Percentiles rank a stretch among this genome's conserved stretches.
These are phyloP conservation scores for Apostichopus parvimensis DNA, from an alignment of 35 echinoderm and acorn worm genomes.

Conservation along the genomic window DNA sequence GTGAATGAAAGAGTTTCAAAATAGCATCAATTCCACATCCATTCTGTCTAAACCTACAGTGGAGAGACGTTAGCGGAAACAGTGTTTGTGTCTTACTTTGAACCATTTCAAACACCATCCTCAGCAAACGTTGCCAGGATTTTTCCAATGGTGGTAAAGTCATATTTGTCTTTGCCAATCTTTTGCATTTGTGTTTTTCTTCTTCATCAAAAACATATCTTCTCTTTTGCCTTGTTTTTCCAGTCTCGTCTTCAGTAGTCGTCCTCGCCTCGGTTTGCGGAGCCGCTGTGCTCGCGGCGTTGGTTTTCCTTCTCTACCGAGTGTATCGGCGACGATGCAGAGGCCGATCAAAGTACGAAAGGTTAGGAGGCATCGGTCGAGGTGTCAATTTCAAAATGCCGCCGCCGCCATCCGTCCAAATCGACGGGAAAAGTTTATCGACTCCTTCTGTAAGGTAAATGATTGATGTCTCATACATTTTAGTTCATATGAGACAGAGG, in stretches of 20 bases:
- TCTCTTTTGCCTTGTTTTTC: background rate
- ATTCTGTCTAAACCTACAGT: too few relatives aligned
- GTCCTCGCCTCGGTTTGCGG: constrained; percentile 76
- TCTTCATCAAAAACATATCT: background rate
- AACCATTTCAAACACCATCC: too few relatives aligned
- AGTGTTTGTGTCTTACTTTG: too few relatives aligned
- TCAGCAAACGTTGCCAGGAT: too few relatives aligned
- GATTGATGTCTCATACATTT: background rate
- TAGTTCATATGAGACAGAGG: too few relatives aligned
- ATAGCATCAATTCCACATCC: too few relatives aligned
- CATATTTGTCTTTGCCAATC: too few relatives aligned
- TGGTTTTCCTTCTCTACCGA: constrained; percentile 80
- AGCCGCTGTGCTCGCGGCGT: constrained; percentile 76
- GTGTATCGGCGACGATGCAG: constrained; percentile 83
- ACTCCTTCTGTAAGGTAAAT: constrained; percentile 80
- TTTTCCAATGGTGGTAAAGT: too few relatives aligned
- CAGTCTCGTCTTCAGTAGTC: constrained; percentile 74
- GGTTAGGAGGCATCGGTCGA: constrained; percentile 66
- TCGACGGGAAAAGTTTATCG: constrained; percentile 86
- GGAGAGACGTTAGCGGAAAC: too few relatives aligned
- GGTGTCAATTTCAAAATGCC: constrained; percentile 57
- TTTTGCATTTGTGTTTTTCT: background rate
- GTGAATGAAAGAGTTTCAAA: too few relatives aligned
- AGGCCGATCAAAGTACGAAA: constrained; percentile 71
- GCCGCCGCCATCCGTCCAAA: constrained; percentile 82